Evolutionary conservation across 2,888 invertebrate species (phyloP).

Genomic region (Biston stratarius): DNA sequence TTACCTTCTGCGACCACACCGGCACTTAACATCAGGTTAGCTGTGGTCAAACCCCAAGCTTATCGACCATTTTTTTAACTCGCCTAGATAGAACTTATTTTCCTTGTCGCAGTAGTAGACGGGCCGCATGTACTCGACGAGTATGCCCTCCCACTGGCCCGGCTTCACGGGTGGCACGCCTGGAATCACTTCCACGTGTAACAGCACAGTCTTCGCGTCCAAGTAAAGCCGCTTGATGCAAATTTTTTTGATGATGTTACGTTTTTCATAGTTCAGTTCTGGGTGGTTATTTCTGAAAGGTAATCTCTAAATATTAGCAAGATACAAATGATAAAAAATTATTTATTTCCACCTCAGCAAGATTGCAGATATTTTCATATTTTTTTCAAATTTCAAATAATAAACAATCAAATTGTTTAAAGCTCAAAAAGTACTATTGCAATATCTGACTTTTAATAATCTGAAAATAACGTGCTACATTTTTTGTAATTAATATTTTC

Average conservation of each 20-base stretch:
- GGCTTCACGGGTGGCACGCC: constrained; percentile 23
- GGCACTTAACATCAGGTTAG: no score
- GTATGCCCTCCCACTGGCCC: background rate
- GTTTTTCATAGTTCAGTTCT: background rate
- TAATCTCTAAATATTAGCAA: background rate
- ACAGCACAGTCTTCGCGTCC: constrained; percentile 61
- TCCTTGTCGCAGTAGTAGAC: constrained; percentile 62
- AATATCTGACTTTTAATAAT: no score
- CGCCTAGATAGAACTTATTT: constrained; percentile 59
- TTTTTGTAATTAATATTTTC: no score
- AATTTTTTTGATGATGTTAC: constrained; percentile 32
- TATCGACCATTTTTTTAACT: constrained; percentile 25
- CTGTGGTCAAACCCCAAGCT: no score
- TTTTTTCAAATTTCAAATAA: no score
- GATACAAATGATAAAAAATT: background rate
- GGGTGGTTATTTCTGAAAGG: constrained; percentile 11
- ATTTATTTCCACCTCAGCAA: no score
- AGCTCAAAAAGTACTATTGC: no score
- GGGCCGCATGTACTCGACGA: constrained; percentile 65
- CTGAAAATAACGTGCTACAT: no score
- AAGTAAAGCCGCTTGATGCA: constrained; percentile 64
- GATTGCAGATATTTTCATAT: no score
- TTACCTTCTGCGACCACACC: no score
- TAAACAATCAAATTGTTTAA: no score
- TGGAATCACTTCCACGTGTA: constrained; percentile 65